phyloP scores from a whole-genome alignment of 2,888 invertebrate species.

The Acrobeloides nanus region DNA sequence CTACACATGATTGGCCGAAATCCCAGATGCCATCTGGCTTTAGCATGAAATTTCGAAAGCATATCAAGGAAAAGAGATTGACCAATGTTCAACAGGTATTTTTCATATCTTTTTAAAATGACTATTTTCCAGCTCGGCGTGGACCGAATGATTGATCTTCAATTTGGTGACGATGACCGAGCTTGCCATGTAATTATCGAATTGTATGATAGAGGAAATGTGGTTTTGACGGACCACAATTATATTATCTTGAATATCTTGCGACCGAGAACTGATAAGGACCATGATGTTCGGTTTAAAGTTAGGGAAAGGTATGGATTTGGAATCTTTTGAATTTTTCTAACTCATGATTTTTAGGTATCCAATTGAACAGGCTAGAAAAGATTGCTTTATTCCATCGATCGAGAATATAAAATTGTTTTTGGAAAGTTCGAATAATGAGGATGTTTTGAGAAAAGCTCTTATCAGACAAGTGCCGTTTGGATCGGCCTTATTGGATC shows the following conservation, averaged over 20 bases:
- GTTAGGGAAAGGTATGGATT: constrained; percentile 75
- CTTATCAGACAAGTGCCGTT: constrained; percentile 61
- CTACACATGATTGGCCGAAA: constrained; percentile 96
- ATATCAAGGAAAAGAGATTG: constrained; percentile 85
- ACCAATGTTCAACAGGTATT: constrained; percentile 63
- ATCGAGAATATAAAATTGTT: constrained; percentile 24
- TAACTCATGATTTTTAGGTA: constrained; percentile 24
- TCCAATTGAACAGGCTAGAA: constrained; percentile 70
- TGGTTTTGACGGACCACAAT: constrained; percentile 82
- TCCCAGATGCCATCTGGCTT: constrained; percentile 67
- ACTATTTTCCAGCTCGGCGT: constrained; percentile 69
- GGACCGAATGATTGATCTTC: constrained; percentile 85
- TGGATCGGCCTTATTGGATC: constrained; percentile 83
- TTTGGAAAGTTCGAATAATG: constrained; percentile 27
- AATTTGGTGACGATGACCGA: constrained; percentile 84
- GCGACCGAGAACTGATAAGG: constrained; percentile 62
- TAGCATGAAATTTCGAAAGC: constrained; percentile 96
- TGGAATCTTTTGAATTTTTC: background rate
- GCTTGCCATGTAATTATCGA: constrained; percentile 91
- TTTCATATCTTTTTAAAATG: constrained; percentile 3
- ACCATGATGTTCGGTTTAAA: constrained; percentile 78
- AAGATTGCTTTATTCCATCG: constrained; percentile 39
- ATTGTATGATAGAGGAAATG: constrained; percentile 68
- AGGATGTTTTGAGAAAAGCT: constrained; percentile 19
- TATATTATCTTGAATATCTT: constrained; percentile 68